Percentiles rank a stretch among this genome's conserved stretches.
These are phyloP conservation scores for Dipodomys spectabilis DNA, from an alignment of 2,113 vertebrate species.

Conservation along the genomic window DNA sequence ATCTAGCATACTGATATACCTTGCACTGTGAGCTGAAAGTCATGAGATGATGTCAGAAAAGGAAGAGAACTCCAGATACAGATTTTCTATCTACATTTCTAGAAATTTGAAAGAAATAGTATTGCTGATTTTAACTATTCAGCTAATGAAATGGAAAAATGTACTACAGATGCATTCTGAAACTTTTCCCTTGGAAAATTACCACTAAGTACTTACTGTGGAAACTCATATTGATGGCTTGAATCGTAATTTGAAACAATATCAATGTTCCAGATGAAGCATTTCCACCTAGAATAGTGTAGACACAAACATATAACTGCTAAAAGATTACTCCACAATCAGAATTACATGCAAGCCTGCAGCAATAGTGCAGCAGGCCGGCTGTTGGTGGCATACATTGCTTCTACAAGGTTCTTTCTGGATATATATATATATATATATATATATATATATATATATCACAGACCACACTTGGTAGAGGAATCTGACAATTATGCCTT, in stretches of 20 bases:
- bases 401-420: neutral
- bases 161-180: neutral
- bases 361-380: neutral
- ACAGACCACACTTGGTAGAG: neutral
- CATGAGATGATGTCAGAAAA: slow-evolving; percentile 47
- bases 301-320: slow-evolving; percentile 31
- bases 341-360: neutral
- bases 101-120: neutral
- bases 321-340: slow-evolving; percentile 5
- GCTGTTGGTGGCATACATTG: neutral
- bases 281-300: slow-evolving; percentile 11
- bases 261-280: slow-evolving; percentile 22
- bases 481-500: neutral
- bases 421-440: too few relatives aligned
- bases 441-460: neutral
- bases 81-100: neutral
- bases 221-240: neutral
- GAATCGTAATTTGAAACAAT: slow-evolving; percentile 40
- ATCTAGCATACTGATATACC: slow-evolving; percentile 37
- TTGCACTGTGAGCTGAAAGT: slow-evolving; percentile 7
- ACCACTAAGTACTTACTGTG: too few relatives aligned
- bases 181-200: too few relatives aligned
- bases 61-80: neutral
- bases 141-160: slow-evolving; percentile 20
- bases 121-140: neutral